A percentile compares a stretch with the other conserved stretches of the same genome.
phyloP scores from a whole-genome alignment of 2,888 invertebrate genomes.

The Blastobasis adustella region DNA sequence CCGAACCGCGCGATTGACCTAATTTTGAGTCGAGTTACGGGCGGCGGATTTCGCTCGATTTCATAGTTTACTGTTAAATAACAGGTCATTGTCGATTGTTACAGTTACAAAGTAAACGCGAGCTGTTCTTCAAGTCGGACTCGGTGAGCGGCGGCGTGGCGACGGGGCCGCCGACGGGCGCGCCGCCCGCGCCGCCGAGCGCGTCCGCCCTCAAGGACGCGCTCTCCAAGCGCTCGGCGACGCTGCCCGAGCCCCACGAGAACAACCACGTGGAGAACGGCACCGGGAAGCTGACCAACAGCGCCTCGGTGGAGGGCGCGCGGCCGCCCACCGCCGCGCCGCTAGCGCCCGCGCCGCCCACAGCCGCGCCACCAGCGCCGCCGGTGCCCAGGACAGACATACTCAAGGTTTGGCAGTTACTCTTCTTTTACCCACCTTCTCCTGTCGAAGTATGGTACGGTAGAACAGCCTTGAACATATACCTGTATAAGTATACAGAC shows the following conservation, averaged over 20 bases:
- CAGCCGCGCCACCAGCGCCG: constrained; percentile 42
- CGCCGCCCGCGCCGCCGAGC: constrained; percentile 59
- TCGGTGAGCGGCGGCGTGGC: constrained; percentile 71
- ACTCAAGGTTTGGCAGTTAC: constrained; percentile 45
- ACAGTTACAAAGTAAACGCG: constrained; percentile 88
- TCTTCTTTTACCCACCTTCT: no score
- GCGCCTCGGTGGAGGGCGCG: constrained; percentile 52
- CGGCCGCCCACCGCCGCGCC: constrained; percentile 57
- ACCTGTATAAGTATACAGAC: no score
- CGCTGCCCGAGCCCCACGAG: constrained; percentile 59
- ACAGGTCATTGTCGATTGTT: constrained; percentile 23
- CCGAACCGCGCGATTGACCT: background rate
- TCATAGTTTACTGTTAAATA: background rate
- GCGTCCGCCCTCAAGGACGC: constrained; percentile 70
- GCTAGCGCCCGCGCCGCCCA: constrained; percentile 58
- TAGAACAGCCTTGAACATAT: no score
- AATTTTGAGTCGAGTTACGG: constrained; percentile 1
- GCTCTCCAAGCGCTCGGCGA: constrained; percentile 59
- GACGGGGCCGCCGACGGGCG: constrained; percentile 50
- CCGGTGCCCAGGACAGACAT: constrained; percentile 59
- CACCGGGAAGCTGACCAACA: constrained; percentile 57
- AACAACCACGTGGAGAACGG: constrained; percentile 70
- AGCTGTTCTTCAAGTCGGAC: constrained; percentile 88
- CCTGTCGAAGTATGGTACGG: no score
- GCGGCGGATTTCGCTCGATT: background rate